phyloP scores from a whole-genome alignment of 2,113 vertebrate species.

The Gallinago paraguaiae region DNA sequence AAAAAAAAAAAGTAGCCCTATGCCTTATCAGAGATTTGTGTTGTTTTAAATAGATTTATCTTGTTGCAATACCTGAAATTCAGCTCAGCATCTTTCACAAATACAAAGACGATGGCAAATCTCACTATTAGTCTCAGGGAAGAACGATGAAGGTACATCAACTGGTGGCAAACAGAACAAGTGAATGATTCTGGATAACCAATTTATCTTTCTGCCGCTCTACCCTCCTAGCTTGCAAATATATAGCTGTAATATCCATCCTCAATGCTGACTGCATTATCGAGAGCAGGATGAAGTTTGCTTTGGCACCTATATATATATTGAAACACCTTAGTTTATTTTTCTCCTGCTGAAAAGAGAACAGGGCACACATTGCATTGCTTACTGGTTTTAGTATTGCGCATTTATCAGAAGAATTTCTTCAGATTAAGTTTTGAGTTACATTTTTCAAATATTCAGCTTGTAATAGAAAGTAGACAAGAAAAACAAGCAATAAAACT shows the following conservation, averaged over 20 bases:
- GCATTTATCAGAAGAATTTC: neutral
- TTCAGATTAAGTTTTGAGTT: neutral
- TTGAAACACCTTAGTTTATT: neutral
- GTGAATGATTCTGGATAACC: neutral
- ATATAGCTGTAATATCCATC: neutral
- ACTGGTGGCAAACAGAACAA: neutral
- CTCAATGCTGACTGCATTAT: neutral
- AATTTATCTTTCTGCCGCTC: constrained; percentile 24
- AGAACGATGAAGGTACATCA: constrained; percentile 23
- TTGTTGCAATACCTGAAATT: neutral
- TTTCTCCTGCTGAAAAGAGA: neutral
- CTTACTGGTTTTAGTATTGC: neutral
- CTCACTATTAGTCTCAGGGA: neutral
- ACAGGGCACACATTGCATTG: neutral
- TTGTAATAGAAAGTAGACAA: neutral
- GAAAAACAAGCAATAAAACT: neutral
- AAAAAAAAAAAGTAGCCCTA: neutral
- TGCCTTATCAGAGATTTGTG: neutral
- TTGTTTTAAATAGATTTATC: constrained; percentile 2
- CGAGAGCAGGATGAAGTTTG: neutral
- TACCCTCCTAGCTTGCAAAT: neutral
- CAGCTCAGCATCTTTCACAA: neutral
- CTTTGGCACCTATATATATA: neutral
- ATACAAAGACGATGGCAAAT: neutral
- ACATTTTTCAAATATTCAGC: neutral